A percentile compares a stretch with the other conserved stretches of the same genome.
phyloP scores from a whole-genome alignment of 92 coral and sea anemone species.

The Bergia sp. region DNA sequence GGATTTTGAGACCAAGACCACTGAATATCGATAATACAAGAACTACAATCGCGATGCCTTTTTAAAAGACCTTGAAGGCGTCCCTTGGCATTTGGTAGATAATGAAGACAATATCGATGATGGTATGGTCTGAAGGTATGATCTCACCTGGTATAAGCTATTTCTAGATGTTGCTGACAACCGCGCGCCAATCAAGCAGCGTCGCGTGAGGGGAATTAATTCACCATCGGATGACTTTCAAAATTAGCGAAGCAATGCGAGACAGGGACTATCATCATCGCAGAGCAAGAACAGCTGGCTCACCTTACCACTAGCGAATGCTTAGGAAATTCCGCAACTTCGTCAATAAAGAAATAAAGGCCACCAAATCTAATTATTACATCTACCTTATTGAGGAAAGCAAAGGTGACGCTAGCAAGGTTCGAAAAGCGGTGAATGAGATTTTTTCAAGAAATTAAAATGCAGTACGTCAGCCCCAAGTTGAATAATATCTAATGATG shows the following conservation, averaged over 20 bases:
- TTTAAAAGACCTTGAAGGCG: no score
- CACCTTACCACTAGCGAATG: not conserved
- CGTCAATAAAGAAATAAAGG: not conserved
- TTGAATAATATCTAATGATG: not conserved
- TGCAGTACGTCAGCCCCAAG: not conserved
- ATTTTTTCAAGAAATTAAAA: no score
- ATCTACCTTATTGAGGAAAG: not conserved
- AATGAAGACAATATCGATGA: no score
- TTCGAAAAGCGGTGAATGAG: not conserved
- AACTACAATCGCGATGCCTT: no score
- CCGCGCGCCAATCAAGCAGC: no score
- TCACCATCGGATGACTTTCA: conserved; percentile 2
- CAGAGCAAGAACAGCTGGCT: not conserved
- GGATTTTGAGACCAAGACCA: no score
- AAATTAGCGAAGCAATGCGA: not conserved
- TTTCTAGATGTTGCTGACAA: no score
- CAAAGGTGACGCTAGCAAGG: not conserved
- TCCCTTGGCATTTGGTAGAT: conserved; percentile 18
- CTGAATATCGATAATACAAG: no score
- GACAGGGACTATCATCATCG: conserved; percentile 6
- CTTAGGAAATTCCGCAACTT: not conserved
- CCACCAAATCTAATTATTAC: not conserved
- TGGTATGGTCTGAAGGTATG: not conserved
- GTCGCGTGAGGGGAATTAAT: no score
- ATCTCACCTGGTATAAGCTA: no score